These are phyloP conservation scores for Megaceryle torquata DNA, from an alignment of 2,113 vertebrate genomes.

Conservation along the genomic window DNA sequence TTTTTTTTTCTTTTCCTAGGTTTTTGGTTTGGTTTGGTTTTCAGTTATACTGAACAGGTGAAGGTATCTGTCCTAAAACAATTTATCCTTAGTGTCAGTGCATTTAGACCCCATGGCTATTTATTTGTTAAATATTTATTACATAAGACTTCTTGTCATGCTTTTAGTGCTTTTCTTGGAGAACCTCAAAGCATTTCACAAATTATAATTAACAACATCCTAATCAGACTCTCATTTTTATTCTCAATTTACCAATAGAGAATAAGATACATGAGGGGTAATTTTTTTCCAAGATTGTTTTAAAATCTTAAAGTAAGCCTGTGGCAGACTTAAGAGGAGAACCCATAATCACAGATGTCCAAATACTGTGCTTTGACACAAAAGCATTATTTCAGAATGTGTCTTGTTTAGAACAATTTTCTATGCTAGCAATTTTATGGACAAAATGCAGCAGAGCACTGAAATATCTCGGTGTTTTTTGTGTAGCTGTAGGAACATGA, in stretches of 20 bases:
- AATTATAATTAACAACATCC: neutral
- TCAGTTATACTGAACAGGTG: neutral
- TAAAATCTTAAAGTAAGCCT: neutral
- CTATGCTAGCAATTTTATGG: neutral
- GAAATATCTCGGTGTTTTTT: neutral
- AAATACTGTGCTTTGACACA: neutral
- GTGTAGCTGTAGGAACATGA: neutral
- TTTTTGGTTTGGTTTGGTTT: too few relatives aligned
- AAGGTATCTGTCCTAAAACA: neutral
- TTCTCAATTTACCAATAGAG: neutral
- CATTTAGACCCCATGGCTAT: neutral
- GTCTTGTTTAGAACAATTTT: constrained; percentile 13
- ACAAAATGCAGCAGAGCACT: constrained; percentile 28
- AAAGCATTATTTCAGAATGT: neutral
- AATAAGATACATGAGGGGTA: neutral
- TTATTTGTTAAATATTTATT: neutral
- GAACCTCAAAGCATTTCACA: neutral
- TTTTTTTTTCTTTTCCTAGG: too few relatives aligned
- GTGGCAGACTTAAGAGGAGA: neutral
- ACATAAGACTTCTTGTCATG: neutral
- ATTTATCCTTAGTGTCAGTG: neutral
- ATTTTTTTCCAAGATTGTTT: neutral
- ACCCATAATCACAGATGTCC: neutral
- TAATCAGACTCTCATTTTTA: neutral
- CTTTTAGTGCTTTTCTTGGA: neutral